Percentiles rank a stretch among this genome's conserved stretches.
Conservation (phyloP, 2,888 invertebrate genomes). For the Gymnosoma rotundatum region DNA sequence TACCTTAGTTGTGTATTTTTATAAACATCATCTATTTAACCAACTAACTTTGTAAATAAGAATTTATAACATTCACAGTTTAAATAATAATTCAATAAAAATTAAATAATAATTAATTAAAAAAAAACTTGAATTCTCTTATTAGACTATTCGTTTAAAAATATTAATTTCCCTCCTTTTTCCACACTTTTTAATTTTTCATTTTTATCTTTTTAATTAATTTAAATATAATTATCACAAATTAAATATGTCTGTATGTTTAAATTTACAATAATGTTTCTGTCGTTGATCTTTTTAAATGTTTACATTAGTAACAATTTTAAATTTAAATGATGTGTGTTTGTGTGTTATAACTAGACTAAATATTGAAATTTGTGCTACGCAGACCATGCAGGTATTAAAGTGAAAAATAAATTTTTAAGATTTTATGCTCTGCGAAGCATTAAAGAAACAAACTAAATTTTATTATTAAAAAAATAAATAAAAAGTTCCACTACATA, state of each 20-base stretch:
- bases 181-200: too few species aligned
- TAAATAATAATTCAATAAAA: too few species aligned
- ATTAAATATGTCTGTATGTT: not conserved
- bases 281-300: too few species aligned
- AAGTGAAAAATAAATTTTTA: constrained; percentile 21
- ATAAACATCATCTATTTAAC: too few species aligned
- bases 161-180: too few species aligned
- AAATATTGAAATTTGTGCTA: not conserved
- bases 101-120: too few species aligned
- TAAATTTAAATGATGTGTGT: not conserved
- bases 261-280: not conserved
- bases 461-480: constrained; percentile 12
- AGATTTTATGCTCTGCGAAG: constrained; percentile 68
- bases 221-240: constrained; percentile 23
- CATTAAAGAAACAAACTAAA: constrained; percentile 33
- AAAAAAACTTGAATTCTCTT: too few species aligned
- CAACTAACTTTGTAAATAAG: too few species aligned
- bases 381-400: constrained; percentile 7
- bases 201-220: not conserved
- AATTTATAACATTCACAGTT: too few species aligned
- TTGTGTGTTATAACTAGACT: constrained; percentile 7
- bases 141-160: too few species aligned
- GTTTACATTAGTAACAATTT: too few species aligned
- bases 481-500: constrained; percentile 40
- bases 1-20: too few species aligned